Evolutionary conservation across 2,797 vertebrate species (phyloP).

Genomic region (Gallinago nigripennis): DNA sequence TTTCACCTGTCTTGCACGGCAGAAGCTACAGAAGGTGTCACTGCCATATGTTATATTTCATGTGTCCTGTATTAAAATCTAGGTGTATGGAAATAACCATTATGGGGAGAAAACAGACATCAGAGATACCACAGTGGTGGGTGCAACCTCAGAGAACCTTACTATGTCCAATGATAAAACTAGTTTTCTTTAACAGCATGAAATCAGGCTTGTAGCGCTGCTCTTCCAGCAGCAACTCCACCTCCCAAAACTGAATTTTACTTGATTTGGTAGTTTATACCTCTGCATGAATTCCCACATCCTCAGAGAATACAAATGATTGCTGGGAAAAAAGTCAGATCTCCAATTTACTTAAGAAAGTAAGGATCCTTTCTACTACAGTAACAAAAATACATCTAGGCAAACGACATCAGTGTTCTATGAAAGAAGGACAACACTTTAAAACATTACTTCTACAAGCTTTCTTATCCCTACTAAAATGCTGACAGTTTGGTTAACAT

Average conservation of each 20-base stretch:
- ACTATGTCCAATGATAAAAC: not conserved
- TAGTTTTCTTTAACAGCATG: not conserved
- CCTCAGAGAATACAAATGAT: not conserved
- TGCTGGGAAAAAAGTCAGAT: not conserved
- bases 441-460: not conserved
- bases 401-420: not conserved
- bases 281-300: not conserved
- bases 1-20: not conserved
- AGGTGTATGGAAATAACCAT: not conserved
- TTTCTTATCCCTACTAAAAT: not conserved
- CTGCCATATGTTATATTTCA: not conserved
- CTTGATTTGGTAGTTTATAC: not conserved
- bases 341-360: not conserved
- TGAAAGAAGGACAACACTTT: not conserved
- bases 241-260: not conserved
- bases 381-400: not conserved
- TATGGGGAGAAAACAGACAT: accelerated
- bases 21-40: not conserved
- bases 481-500: not conserved
- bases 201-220: not conserved
- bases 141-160: not conserved
- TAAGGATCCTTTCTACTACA: not conserved
- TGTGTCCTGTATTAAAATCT: not conserved
- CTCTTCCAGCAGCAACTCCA: not conserved
- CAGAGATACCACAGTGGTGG: not conserved